Base-by-base conservation (phyloP, 2,888 invertebrate species). In the Creontiades dilutus region DNA sequence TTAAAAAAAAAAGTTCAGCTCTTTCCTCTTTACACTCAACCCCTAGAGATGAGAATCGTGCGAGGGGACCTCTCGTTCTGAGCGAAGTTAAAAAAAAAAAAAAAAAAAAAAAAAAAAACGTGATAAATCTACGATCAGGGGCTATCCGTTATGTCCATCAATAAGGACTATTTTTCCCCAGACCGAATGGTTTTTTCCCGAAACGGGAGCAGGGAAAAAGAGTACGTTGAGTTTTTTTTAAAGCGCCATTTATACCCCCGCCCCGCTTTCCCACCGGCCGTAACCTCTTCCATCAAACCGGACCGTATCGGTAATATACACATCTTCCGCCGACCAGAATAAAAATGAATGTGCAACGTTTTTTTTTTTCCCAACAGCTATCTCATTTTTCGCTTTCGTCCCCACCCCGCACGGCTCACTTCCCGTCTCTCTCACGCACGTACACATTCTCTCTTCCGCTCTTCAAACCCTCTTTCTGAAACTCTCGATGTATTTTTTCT, bases 51-150 rank as follows among this genome's bases (percentile, higher is more conserved):
- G 27, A 81, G 47, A 12, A 89, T n/a, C 52, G 78, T 48, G 16
- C 11, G 28, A 28, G 27, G 37, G 55, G 78, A 37, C 37, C 37
- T 37, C 7, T 7, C 37, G 37, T 37, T 52, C 27, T 7, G 46
- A 16, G 48, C 14, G 68, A 46, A 47, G 86, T 85, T 47, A 19
- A 23, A 75, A 47, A 75, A n/a, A n/a, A n/a, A n/a, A n/a, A n/a
- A 86, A 75, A 86, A 61, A 19, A 52, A n/a, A n/a, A n/a, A n/a
- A n/a, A n/a, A 86, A 75, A 86, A 61, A 19, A 52, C 84, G 89
- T 89, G 89, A 89, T 89, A 89, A 89, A 89, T 89, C 89, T 89
- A 89, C 89, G 89, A 89, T 89, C 89, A 84, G 89, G 89, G 89
- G 89, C 89, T 89, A 89, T 89, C 89, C 89, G 89, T 89, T 89